Percentiles rank a stretch among this genome's conserved stretches.
phyloP scores from a whole-genome alignment of 2,113 vertebrate species.

The Panthera leo region DNA sequence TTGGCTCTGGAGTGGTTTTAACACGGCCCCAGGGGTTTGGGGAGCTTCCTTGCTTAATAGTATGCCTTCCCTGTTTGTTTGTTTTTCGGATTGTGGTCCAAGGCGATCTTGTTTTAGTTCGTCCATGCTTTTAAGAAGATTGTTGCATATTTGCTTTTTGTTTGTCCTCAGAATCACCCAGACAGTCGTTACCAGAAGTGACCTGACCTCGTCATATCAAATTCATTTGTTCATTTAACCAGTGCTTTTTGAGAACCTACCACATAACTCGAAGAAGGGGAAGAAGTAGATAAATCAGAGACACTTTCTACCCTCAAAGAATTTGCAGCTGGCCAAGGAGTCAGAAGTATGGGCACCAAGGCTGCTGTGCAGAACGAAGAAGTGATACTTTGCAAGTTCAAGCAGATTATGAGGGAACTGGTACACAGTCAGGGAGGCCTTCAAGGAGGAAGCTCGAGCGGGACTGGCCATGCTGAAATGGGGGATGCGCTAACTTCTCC shows the following conservation, averaged over 20 bases:
- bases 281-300: neutral
- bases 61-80: neutral
- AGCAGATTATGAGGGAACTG: neutral
- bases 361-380: neutral
- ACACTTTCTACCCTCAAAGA: neutral
- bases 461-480: neutral
- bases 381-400: neutral
- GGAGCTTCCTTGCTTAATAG: neutral
- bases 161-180: neutral
- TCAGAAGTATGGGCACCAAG: accelerated
- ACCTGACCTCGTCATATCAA: neutral
- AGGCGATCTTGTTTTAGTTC: neutral
- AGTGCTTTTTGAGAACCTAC: neutral
- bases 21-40: neutral
- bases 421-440: neutral
- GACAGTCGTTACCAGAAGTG: neutral
- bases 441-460: neutral
- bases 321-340: neutral
- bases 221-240: neutral
- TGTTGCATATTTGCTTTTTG: neutral
- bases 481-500: accelerated
- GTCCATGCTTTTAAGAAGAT: neutral
- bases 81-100: neutral
- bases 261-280: neutral
- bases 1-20: neutral